Percentiles rank a stretch among this genome's conserved stretches.
Conservation (phyloP, 2,113 vertebrate genomes). For the Australoheros scitulus region DNA sequence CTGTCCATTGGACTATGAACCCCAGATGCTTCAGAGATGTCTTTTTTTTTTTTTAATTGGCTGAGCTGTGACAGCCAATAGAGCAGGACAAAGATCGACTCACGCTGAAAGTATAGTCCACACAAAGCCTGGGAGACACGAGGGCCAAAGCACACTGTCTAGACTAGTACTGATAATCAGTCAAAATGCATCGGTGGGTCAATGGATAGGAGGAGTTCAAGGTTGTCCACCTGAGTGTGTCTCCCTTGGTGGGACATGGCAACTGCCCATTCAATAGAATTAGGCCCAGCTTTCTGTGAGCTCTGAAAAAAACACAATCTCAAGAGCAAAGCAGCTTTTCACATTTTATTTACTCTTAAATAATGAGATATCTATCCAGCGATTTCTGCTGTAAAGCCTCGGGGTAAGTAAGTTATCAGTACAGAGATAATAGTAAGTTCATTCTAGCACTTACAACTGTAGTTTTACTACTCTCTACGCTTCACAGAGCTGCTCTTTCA, state of each 20-base stretch:
- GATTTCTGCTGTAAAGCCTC: constrained; percentile 9
- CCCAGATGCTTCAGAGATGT: constrained; percentile 56
- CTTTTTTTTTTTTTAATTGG: constrained; percentile 47
- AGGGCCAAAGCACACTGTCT: constrained; percentile 45
- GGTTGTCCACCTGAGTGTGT: constrained; percentile 48
- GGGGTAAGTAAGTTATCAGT: neutral
- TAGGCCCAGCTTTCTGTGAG: constrained; percentile 14
- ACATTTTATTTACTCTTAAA: constrained; percentile 29
- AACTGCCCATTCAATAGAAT: constrained; percentile 33
- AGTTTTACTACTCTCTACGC: constrained; percentile 20
- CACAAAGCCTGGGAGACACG: constrained; percentile 59
- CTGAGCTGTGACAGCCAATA: constrained; percentile 72
- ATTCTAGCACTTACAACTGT: neutral
- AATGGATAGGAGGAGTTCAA: constrained; percentile 55
- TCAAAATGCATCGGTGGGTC: constrained; percentile 58
- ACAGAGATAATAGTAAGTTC: constrained; percentile 1
- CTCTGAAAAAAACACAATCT: constrained; percentile 23
- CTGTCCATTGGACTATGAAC: constrained; percentile 60
- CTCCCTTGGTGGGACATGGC: constrained; percentile 25
- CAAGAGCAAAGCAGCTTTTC: neutral
- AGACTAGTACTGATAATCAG: constrained; percentile 60
- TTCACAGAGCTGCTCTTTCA: constrained; percentile 17
- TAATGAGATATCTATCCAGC: constrained; percentile 10
- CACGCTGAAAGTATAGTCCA: constrained; percentile 38
- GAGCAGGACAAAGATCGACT: constrained; percentile 53